Evolutionary conservation across 1,140 invertebrate genomes (phyloP), one percentile per base, ranked within the genome.

Genomic region (Rhopalosiphum padi): DNA sequence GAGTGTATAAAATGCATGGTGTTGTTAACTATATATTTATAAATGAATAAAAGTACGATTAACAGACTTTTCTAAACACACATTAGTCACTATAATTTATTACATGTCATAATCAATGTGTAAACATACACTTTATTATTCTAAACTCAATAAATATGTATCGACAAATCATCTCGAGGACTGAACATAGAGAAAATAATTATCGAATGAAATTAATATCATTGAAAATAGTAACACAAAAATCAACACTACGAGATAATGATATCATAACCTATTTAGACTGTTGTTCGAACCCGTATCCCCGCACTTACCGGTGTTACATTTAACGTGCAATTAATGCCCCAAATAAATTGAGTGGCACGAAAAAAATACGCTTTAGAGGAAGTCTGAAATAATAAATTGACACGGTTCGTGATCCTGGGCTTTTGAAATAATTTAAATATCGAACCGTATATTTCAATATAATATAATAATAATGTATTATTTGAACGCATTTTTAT

Each of bases 361-460:
- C 30, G 25, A n/a, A 68, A 5, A 68, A 30, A 68, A 68, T 68
- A n/a, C 11, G 30, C 4, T 68, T 68, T n/a, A 30, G 60, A 25
- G 60, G 9, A 68, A 46, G 30, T 68, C 60, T 68, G 60, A 68
- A 68, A n/a, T 68, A 68, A 68, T 68, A 68, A 68, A 68, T 68
- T 30, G 15, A 22, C 9, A 15, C 60, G 60, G 60, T n/a, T n/a
- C 60, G 30, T 77, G 60, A 77, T 77, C 60, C 60, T 4, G 60
- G 60, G 22, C n/a, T 77, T n/a, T 77, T 23, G n/a, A 77, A 77
- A 77, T 77, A 77, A 77, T 77, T 77, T 77, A n/a, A 77, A n/a
- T 11, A 77, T n/a, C 2, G 11, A n/a, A 77, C 60, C 60, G 60
- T 35, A 6, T 77, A 60, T 60, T 51, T 51, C 48, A 51, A 51